Evolutionary conservation across 2,888 invertebrate species (phyloP).

Genomic region (Leptarthrus brevirostris): DNA sequence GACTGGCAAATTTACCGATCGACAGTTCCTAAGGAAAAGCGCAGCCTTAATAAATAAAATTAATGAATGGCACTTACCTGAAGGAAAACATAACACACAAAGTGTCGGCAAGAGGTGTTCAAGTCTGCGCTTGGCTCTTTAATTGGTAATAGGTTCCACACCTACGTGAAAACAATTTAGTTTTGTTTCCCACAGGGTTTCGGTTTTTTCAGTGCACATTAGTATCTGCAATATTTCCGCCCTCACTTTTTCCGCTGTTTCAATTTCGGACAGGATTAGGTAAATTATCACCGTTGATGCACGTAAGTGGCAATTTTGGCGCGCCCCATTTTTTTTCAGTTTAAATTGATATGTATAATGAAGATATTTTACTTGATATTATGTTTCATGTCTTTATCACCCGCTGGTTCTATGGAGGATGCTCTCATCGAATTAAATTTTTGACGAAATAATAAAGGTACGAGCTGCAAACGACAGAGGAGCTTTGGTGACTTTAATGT

Average conservation of each 20-base stretch:
- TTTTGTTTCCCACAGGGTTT: not conserved
- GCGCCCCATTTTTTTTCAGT: not conserved
- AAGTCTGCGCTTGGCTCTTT: slow-evolving; percentile 11
- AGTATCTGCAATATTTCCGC: slow-evolving; percentile 14
- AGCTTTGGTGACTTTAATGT: no score
- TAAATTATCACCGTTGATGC: not conserved
- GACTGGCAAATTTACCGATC: slow-evolving; percentile 9
- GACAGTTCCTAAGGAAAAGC: slow-evolving; percentile 20
- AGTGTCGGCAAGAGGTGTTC: not conserved
- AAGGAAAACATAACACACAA: slow-evolving; percentile 2
- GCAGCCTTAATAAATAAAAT: slow-evolving; percentile 15
- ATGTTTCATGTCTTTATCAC: not conserved
- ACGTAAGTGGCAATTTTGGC: not conserved
- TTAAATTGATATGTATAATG: slow-evolving; percentile 7
- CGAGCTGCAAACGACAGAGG: no score
- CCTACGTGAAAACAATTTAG: not conserved
- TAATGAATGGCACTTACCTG: not conserved
- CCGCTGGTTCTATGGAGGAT: slow-evolving; percentile 10
- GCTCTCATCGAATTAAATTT: no score
- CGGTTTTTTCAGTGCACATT: not conserved
- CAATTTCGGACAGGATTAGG: not conserved
- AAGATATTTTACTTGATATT: not conserved
- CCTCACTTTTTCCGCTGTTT: not conserved
- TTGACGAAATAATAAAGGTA: no score
- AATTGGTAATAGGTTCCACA: slow-evolving; percentile 41